Percentiles rank a stretch among this genome's conserved stretches.
Conservation (phyloP, 2,797 vertebrate genomes). For the Hydrocynus forskahlii region DNA sequence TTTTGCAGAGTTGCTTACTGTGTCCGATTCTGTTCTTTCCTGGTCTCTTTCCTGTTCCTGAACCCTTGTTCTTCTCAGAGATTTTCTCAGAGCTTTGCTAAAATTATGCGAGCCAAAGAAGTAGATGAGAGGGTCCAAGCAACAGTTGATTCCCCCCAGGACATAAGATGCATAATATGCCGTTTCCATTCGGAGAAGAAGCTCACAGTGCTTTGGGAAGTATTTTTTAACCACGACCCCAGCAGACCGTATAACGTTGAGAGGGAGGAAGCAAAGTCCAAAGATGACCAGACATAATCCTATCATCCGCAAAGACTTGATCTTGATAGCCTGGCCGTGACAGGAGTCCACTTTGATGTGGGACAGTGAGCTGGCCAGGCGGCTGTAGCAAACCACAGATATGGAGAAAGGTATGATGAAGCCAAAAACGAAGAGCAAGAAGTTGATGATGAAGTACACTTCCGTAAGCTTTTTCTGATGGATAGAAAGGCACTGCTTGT, state of each 20-base stretch:
- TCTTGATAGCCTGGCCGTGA: constrained; percentile 68
- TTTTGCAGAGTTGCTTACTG: constrained; percentile 51
- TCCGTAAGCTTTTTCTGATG: constrained; percentile 62
- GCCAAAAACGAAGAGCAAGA: constrained; percentile 58
- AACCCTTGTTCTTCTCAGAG: constrained; percentile 49
- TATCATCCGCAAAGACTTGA: constrained; percentile 73
- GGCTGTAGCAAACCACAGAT: constrained; percentile 66
- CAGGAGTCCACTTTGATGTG: constrained; percentile 63
- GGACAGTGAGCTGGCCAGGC: constrained; percentile 66
- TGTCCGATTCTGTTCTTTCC: constrained; percentile 61
- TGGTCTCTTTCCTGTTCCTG: constrained; percentile 28
- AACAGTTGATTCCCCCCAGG: constrained; percentile 73
- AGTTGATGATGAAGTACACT: constrained; percentile 70
- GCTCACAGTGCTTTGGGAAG: constrained; percentile 45
- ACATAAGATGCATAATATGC: constrained; percentile 69
- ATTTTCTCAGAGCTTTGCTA: constrained; percentile 57
- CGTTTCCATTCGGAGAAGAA: constrained; percentile 58
- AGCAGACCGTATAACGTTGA: constrained; percentile 69
- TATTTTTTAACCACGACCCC: constrained; percentile 64
- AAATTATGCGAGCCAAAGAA: constrained; percentile 71
- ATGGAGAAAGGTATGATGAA: constrained; percentile 73
- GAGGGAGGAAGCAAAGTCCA: constrained; percentile 72
- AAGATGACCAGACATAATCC: constrained; percentile 72
- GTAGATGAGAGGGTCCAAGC: constrained; percentile 73
- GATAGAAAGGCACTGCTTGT: constrained; percentile 71